Evolutionary conservation across 2,797 vertebrate species (phyloP), one percentile per base, ranked within the genome.

Genomic region (Tokudaia tokunoshimensis): DNA sequence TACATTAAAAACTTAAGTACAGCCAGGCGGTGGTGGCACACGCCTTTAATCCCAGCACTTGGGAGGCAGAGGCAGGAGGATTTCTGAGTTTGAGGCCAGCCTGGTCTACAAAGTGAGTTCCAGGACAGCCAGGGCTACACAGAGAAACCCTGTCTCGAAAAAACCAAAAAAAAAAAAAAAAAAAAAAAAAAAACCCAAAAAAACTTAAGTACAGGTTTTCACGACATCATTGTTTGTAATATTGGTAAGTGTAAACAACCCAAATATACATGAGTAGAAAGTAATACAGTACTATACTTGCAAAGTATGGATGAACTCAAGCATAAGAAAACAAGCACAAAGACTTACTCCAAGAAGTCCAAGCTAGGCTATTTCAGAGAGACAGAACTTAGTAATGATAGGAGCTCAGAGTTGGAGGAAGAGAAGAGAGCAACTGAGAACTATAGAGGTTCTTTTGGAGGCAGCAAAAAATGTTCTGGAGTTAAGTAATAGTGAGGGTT

Each of bases 171-270:
- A n/a, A n/a, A n/a, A n/a, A n/a, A n/a, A n/a, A n/a, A n/a, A n/a
- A n/a, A n/a, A n/a, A n/a, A n/a, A n/a, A n/a, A n/a, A n/a, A n/a
- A n/a, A n/a, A n/a, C n/a, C n/a, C n/a, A n/a, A n/a, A 55, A 86
- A 91, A 92, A 63, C 4, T 29, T 90, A 29, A 24, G 37, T 9
- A 50, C 6, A 37, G 76, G 37, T 94, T 72, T 96, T 95, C 50
- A 70, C 75, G 76, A 20, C 76, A 96, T 26, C 61, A 67, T 89
- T 82, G 82, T 70, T 85, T 89, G 44, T 76, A 61, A 92, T 92
- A 79, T 34, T 34, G 4, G 50, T 50, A 95, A 79, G 22, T 59
- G 4, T 61, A 47, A 95, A 86, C 34, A 79, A 59, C 55, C 29
- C 70, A 79, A 7, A 47, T 93, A 47, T 13, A 47, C 57, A 17